A percentile compares a stretch with the other conserved stretches of the same genome.
Evolutionary conservation across 1,140 invertebrate genomes (phyloP).

Genomic region (Plodia interpunctella): DNA sequence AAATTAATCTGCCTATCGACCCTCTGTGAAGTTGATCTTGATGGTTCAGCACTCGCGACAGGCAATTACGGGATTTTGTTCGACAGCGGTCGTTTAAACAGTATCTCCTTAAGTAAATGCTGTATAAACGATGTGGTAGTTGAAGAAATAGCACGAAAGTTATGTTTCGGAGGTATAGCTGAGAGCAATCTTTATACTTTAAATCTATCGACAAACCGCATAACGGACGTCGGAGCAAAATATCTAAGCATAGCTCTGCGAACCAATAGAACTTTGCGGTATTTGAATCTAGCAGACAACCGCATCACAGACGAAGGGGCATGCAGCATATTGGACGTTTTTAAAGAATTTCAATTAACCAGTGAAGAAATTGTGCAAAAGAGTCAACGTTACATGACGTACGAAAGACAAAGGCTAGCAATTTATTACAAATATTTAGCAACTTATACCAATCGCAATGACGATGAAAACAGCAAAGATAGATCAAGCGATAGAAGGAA

Average conservation of each 20-base stretch:
- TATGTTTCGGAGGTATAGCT: slow-evolving; percentile 26
- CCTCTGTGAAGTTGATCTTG: slow-evolving; percentile 41
- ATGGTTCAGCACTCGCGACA: slow-evolving; percentile 27
- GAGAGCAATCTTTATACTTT: slow-evolving; percentile 33
- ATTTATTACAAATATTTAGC: slow-evolving; percentile 27
- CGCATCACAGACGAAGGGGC: slow-evolving; percentile 42
- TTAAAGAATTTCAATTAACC: slow-evolving; percentile 45
- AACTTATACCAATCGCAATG: slow-evolving; percentile 18
- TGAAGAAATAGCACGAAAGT: slow-evolving; percentile 30
- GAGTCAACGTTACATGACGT: slow-evolving; percentile 26
- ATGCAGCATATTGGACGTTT: slow-evolving; percentile 27
- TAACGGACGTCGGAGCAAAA: slow-evolving; percentile 44
- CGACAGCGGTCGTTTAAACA: slow-evolving; percentile 22
- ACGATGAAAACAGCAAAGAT: slow-evolving; percentile 17
- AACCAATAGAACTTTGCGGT: slow-evolving; percentile 49
- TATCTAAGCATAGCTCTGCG: slow-evolving; percentile 35
- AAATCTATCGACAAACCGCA: slow-evolving; percentile 49
- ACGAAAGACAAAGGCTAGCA: slow-evolving; percentile 31
- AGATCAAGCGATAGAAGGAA: not conserved
- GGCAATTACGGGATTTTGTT: slow-evolving; percentile 36
- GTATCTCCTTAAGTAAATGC: slow-evolving; percentile 41
- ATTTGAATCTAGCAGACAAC: slow-evolving; percentile 54
- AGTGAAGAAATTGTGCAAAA: slow-evolving; percentile 30
- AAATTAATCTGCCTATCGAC: slow-evolving; percentile 32
- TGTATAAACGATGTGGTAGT: slow-evolving; percentile 39